Percentiles rank a stretch among this genome's conserved stretches.
Evolutionary conservation across 2,888 invertebrate genomes (phyloP).

Genomic region (Papilio protenor): DNA sequence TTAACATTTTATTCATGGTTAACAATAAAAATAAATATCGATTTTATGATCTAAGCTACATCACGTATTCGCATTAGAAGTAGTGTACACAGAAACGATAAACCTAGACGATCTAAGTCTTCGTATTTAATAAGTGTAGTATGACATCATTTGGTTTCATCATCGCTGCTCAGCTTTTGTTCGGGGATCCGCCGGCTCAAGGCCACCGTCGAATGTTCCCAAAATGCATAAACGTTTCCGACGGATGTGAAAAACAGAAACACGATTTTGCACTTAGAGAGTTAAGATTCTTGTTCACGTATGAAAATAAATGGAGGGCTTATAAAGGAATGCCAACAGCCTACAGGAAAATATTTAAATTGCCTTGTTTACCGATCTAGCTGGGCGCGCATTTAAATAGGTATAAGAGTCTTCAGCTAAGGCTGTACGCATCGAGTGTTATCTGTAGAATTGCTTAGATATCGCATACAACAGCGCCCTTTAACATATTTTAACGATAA

Average conservation of each 20-base stretch:
- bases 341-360: constrained; percentile 32
- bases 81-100: constrained; percentile 24
- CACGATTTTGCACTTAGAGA: constrained; percentile 31
- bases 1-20: constrained; percentile 30
- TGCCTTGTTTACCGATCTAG: constrained; percentile 25
- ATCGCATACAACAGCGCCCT: neutral
- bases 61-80: constrained; percentile 45
- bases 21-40: constrained; percentile 41
- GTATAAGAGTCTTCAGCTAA: constrained; percentile 12
- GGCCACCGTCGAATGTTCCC: constrained; percentile 33
- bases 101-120: constrained; percentile 39
- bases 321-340: constrained; percentile 24
- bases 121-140: constrained; percentile 45
- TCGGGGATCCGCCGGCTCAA: constrained; percentile 38
- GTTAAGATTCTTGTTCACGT: constrained; percentile 1
- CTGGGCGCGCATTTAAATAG: constrained; percentile 27
- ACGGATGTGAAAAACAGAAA: constrained; percentile 12
- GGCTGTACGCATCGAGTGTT: constrained; percentile 10
- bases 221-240: constrained; percentile 31
- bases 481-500: constrained; percentile 27
- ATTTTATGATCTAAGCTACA: constrained; percentile 46
- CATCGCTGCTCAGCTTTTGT: constrained; percentile 47
- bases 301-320: constrained; percentile 25
- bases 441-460: constrained; percentile 18
- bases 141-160: constrained; percentile 53